Evolutionary conservation across 1,140 invertebrate species (phyloP), one percentile per base, ranked within the genome.

Genomic region (Temnothorax nylanderi): DNA sequence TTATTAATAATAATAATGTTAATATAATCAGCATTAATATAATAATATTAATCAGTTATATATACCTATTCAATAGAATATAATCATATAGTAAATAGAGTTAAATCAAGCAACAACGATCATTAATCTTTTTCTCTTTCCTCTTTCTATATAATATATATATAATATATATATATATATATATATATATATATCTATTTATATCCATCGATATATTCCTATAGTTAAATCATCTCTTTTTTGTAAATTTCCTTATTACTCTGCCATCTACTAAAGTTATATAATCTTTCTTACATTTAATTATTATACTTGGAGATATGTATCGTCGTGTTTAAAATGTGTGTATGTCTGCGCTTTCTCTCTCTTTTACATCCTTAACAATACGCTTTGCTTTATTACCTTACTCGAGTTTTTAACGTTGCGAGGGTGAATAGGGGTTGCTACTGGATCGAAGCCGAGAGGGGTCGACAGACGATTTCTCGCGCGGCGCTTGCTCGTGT

Each of bases 281-380:
- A 89, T 91, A 94, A 93, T 94, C 89, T 88, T 88, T 86, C 94
- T 95, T 95, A 95, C 75, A 87, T 93, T 94, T 95, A 95, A 85
- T 95, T 95, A 95, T 95, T 95, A 95, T 95, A 95, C 93, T 95
- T 93, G 94, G 94, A 95, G 95, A 95, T 95, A 95, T 95, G 95
- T 95, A 95, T 95, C 95, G 94, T 95, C 94, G 93, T 94, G 91
- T 82, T 74, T 74, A 82, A 69, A 32, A 54, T 94, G 90, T 80
- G 80, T 91, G 72, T 91, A 87, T 78, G 87, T 87, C 64, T 82
- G 56, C 75, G 74, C 71, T 84, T 56, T 78, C 56, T 58, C 37
- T 82, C 77, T 74, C 69, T 54, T 49, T 65, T 34, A 49, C 47
- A 62, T 54, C 54, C 32, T 77, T 74, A 49, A 64, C 78, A 72